A percentile compares a stretch with the other conserved stretches of the same genome.
These are phyloP conservation scores for Lutjanus erythropterus DNA, from an alignment of 2,113 vertebrate species.

Conservation along the genomic window DNA sequence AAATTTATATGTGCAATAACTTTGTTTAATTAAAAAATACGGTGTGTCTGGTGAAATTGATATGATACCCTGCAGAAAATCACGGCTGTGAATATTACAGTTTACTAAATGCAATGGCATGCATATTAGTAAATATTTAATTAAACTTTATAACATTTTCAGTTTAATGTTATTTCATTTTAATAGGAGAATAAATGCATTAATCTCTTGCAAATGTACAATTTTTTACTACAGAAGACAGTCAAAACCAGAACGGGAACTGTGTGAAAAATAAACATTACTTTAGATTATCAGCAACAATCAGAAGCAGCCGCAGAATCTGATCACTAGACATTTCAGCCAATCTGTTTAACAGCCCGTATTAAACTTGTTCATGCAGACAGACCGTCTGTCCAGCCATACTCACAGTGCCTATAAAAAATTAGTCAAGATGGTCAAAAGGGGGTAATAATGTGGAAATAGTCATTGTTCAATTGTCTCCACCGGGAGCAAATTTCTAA, in stretches of 20 bases:
- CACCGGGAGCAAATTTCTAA: constrained; percentile 27
- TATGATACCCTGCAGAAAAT: too few species aligned
- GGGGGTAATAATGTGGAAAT: constrained; percentile 23
- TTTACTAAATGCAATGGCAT: too few species aligned
- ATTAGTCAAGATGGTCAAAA: constrained; percentile 48
- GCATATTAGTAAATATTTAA: too few species aligned
- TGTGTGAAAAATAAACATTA: not conserved
- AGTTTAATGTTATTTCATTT: too few species aligned
- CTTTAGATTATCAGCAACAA: constrained; percentile 26
- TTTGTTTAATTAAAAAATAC: too few species aligned
- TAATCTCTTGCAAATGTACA: not conserved
- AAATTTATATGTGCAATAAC: too few species aligned
- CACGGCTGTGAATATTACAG: too few species aligned
- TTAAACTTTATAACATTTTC: too few species aligned
- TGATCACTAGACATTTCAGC: constrained; percentile 26
- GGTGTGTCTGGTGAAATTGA: too few species aligned
- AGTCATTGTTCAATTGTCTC: constrained; percentile 2
- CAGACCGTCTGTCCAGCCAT: constrained; percentile 48
- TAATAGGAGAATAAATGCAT: too few species aligned
- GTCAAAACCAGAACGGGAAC: constrained; percentile 4
- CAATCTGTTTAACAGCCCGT: constrained; percentile 21
- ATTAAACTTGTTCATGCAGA: constrained; percentile 54
- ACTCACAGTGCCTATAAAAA: constrained; percentile 40
- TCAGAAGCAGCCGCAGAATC: constrained; percentile 28
- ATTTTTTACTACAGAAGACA: not conserved